phyloP scores from a whole-genome alignment of 2,797 vertebrate genomes.

The Smutsia gigantea region DNA sequence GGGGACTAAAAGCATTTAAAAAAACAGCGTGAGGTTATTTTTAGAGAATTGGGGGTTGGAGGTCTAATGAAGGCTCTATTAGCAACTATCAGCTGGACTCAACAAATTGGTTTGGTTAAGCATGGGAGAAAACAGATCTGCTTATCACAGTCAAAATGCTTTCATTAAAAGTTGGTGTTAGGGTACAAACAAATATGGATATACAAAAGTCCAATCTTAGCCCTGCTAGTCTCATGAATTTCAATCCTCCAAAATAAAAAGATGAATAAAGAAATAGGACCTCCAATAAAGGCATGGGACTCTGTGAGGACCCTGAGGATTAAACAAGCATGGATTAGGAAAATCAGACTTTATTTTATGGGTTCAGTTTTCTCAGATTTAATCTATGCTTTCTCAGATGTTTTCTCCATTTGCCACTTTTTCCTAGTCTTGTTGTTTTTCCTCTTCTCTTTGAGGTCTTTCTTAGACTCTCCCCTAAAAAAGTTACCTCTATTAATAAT shows the following conservation, averaged over 20 bases:
- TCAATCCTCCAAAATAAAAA: neutral
- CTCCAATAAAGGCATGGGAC: neutral
- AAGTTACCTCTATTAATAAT: neutral
- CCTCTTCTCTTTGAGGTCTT: neutral
- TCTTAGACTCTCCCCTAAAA: neutral
- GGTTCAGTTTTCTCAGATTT: neutral
- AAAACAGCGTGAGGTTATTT: neutral
- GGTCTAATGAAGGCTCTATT: neutral
- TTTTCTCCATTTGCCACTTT: neutral
- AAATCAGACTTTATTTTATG: neutral
- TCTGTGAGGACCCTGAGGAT: neutral
- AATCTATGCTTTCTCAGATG: neutral
- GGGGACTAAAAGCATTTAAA: neutral
- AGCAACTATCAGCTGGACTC: neutral
- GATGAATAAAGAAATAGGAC: neutral
- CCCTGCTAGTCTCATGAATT: neutral
- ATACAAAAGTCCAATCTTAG: neutral
- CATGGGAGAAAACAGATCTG: neutral
- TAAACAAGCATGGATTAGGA: neutral
- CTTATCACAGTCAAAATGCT: neutral
- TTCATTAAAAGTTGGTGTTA: constrained; percentile 6
- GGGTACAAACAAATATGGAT: neutral
- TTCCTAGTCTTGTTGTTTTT: neutral
- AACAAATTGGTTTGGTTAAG: neutral
- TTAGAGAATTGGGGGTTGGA: neutral